Base-by-base conservation (phyloP, 2,888 invertebrate genomes). In the Meiosimyza decipiens region DNA sequence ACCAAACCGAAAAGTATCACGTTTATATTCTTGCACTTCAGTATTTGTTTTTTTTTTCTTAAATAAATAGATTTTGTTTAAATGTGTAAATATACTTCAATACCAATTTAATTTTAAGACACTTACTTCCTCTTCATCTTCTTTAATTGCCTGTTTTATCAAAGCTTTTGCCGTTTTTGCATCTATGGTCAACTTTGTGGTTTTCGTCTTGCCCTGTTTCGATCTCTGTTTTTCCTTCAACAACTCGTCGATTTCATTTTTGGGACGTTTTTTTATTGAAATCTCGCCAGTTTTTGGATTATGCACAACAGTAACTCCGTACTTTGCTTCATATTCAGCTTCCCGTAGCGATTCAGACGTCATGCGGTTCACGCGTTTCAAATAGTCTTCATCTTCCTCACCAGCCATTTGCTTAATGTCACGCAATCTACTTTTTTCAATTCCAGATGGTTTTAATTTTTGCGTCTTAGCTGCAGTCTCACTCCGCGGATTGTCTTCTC, bases 1-100 rank as follows among this genome's bases (percentile, higher is more conserved):
- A 0, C 95, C 95, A 87, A 95, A 95, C 81, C 89, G 83, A 28
- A 95, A 88, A 63, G 89, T 87, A 85, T 95, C 95, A 79, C 88
- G 88, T 74, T 86, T 87, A 81, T 90, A 90, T 67, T 91, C 90
- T 52, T 88, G 87, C 2, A 82, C 77, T 72, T 75, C 72, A 22
- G 64, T 22, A 71, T 83, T 40, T 40, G 6, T 5, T 9, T 40
- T 6, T 40, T 7, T 40, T 40, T 40, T 40, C 40, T 40, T 9
- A 40, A 40, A 40, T 1, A 9, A 62, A 55, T 13, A 13, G 6
- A 22, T 28, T 28, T 9, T 57, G 6, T 16, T 2, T 64, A 52
- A 6, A 6, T 49, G 16, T 15, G 4, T 28, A 16, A 18, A 18
- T 28, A 28, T 28, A 28, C 28, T 28, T 28, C 4, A 28, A 57